These are phyloP conservation scores for Kryptopterus vitreolus DNA, from an alignment of 2,797 vertebrate species.

Conservation along the genomic window DNA sequence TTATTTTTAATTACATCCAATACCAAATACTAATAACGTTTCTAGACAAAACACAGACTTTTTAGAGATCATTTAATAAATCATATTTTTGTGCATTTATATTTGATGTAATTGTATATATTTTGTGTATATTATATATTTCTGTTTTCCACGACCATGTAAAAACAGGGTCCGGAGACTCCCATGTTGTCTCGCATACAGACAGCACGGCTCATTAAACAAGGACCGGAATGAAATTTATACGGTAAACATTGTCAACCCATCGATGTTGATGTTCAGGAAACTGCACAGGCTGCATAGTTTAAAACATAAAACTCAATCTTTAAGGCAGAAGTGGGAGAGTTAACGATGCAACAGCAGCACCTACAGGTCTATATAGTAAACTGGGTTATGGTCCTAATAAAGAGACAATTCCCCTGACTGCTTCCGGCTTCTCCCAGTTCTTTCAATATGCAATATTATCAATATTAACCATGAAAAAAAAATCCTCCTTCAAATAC, in stretches of 20 bases:
- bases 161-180: too few relatives aligned
- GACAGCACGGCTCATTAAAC: too few relatives aligned
- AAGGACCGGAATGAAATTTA: background rate
- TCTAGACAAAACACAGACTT: background rate
- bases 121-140: too few relatives aligned
- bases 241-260: background rate
- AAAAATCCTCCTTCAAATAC: background rate
- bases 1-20: background rate
- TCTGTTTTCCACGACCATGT: too few relatives aligned
- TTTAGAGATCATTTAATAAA: too few relatives aligned
- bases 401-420: background rate
- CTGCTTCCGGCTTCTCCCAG: background rate
- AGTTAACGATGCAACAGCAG: constrained; percentile 57
- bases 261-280: background rate
- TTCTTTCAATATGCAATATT: background rate
- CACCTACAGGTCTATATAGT: constrained; percentile 68
- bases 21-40: background rate
- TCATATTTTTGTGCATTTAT: too few relatives aligned
- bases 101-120: too few relatives aligned
- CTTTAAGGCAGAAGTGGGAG: background rate
- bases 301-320: background rate
- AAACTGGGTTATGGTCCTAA: background rate
- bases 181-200: too few relatives aligned
- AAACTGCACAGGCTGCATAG: background rate
- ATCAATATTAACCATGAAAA: background rate